A percentile compares a stretch with the other conserved stretches of the same genome.
Conservation (phyloP, 1,140 invertebrate genomes). For the Oryzaephilus surinamensis region DNA sequence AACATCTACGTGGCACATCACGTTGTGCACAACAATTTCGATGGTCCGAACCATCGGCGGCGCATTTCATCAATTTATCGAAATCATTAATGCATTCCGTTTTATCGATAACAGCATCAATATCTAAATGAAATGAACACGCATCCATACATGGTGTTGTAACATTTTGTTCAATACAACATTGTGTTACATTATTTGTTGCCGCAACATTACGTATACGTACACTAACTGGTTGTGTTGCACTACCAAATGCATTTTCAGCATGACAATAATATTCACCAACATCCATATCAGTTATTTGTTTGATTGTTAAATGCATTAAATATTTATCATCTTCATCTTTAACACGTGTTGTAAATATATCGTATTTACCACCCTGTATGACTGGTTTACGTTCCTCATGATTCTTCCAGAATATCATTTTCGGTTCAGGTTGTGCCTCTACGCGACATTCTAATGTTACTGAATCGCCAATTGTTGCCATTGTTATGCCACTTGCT, state of each 20-base stretch:
- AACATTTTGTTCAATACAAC: constrained; percentile 66
- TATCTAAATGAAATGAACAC: constrained; percentile 69
- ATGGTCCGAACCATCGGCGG: constrained; percentile 69
- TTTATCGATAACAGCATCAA: constrained; percentile 65
- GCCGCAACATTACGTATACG: constrained; percentile 48
- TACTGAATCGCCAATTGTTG: constrained; percentile 57
- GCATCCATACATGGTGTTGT: constrained; percentile 61
- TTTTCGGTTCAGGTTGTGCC: constrained; percentile 63
- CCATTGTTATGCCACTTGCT: constrained; percentile 62
- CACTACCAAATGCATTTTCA: constrained; percentile 65
- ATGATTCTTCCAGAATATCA: constrained; percentile 67
- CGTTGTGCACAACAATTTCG: constrained; percentile 63
- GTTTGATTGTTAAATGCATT: constrained; percentile 61
- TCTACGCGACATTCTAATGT: constrained; percentile 64
- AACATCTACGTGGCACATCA: constrained; percentile 60
- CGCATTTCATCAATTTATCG: constrained; percentile 76
- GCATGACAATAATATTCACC: constrained; percentile 74
- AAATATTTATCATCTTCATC: constrained; percentile 53
- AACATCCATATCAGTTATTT: constrained; percentile 55
- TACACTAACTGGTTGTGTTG: constrained; percentile 59
- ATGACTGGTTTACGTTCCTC: constrained; percentile 58
- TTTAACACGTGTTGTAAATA: constrained; percentile 43
- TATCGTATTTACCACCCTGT: constrained; percentile 60
- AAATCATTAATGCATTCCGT: constrained; percentile 70
- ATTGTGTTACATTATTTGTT: constrained; percentile 59